These are phyloP conservation scores for Esox masquinongy DNA, from an alignment of 2,797 vertebrate species.

Conservation along the genomic window DNA sequence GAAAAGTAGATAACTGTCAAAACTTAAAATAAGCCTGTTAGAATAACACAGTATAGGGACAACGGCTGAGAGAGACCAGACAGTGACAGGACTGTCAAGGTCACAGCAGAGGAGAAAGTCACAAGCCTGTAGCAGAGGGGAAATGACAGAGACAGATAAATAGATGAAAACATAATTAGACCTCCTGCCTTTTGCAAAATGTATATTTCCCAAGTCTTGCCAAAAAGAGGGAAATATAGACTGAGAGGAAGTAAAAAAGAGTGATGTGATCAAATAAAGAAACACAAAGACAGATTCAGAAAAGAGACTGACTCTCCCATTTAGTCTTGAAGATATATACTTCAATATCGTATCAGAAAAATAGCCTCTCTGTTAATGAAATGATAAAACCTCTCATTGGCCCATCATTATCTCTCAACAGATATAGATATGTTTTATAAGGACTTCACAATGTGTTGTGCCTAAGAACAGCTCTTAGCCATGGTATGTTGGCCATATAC, in stretches of 20 bases:
- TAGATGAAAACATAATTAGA: too few species aligned
- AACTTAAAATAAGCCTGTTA: too few species aligned
- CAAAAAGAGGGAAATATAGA: conserved; percentile 16
- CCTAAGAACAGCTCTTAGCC: too few species aligned
- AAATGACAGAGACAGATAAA: conserved; percentile 4
- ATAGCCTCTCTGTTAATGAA: background rate
- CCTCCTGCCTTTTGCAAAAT: too few species aligned
- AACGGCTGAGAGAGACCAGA: too few species aligned
- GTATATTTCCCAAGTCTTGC: too few species aligned
- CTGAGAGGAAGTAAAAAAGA: conserved; percentile 10
- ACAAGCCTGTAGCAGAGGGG: too few species aligned
- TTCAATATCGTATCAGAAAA: background rate
- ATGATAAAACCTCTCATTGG: conserved; percentile 12
- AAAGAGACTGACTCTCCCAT: background rate
- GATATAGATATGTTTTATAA: background rate
- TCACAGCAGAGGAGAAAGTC: background rate
- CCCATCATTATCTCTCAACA: background rate
- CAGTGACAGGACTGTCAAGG: background rate
- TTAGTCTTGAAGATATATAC: background rate
- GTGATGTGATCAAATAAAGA: background rate
- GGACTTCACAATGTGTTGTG: background rate
- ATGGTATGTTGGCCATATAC: too few species aligned
- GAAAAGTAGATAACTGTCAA: too few species aligned
- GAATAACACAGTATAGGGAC: too few species aligned
- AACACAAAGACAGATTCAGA: background rate